Conservation (phyloP, 2,797 vertebrate genomes). For the Ptychobarbus kaznakovi region DNA sequence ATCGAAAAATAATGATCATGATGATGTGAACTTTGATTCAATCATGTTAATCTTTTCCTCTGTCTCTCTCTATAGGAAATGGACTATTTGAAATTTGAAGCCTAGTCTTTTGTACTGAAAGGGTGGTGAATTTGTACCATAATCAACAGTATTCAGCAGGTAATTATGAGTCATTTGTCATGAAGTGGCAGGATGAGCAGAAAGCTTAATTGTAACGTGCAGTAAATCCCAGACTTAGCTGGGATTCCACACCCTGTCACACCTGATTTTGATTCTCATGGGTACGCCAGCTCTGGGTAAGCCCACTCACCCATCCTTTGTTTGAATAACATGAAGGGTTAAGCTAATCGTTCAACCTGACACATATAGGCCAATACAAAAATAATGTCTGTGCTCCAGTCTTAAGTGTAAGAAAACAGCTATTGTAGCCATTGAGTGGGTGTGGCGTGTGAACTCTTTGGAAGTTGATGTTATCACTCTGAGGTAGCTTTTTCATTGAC, state of each 20-base stretch:
- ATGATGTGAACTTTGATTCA: background rate
- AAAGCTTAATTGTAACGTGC: constrained; percentile 52
- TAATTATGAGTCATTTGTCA: constrained; percentile 47
- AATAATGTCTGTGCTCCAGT: constrained; percentile 10
- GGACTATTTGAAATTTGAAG: background rate
- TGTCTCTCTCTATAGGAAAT: background rate
- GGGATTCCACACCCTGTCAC: constrained; percentile 52
- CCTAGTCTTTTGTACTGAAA: constrained; percentile 14
- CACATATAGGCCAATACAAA: constrained; percentile 38
- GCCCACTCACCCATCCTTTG: constrained; percentile 28
- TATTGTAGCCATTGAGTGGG: constrained; percentile 7
- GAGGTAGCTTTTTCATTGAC: background rate
- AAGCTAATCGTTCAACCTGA: constrained; percentile 44
- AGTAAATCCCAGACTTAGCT: constrained; percentile 45
- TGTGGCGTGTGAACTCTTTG: constrained; percentile 24
- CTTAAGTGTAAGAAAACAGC: constrained; percentile 26
- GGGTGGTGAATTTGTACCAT: constrained; percentile 22
- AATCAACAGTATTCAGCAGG: constrained; percentile 42
- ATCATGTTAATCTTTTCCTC: background rate
- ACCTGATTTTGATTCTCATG: constrained; percentile 54
- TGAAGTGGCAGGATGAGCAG: constrained; percentile 38
- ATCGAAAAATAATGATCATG: background rate
- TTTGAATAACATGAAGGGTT: constrained; percentile 37
- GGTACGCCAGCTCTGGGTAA: constrained; percentile 3
- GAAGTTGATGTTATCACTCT: background rate